phyloP scores from a whole-genome alignment of 2,888 invertebrate genomes.

The Acanthosepion pharaonis region DNA sequence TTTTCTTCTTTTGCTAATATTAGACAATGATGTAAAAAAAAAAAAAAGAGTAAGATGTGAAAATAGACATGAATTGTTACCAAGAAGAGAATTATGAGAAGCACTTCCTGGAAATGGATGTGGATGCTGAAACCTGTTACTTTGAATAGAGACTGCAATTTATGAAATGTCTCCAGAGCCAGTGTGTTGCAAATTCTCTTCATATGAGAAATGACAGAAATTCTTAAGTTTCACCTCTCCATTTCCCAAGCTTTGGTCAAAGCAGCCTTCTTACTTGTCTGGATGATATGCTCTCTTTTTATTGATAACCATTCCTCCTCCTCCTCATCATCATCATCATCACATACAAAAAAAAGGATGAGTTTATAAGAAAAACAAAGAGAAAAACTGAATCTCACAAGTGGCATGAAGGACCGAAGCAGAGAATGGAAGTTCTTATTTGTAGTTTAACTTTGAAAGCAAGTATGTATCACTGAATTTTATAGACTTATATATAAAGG shows the following conservation, averaged over 20 bases:
- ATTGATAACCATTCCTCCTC: neutral
- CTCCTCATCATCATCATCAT: neutral
- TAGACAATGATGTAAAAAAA: neutral
- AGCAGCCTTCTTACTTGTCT: neutral
- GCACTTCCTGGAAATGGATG: neutral
- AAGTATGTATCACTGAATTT: neutral
- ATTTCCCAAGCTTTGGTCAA: neutral
- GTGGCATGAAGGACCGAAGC: neutral
- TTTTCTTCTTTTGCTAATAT: neutral
- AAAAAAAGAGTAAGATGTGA: neutral
- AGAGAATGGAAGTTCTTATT: neutral
- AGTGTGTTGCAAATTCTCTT: neutral
- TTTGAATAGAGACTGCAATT: neutral
- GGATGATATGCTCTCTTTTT: neutral
- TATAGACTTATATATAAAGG: neutral
- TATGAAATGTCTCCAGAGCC: neutral
- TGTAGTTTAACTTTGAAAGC: neutral
- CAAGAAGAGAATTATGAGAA: neutral
- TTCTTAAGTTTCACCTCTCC: neutral
- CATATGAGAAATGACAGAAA: neutral
- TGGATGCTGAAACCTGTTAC: neutral
- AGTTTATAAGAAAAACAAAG: neutral
- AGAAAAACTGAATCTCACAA: neutral
- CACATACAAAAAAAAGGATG: neutral
- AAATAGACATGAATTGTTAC: neutral